Evolutionary conservation across 2,888 invertebrate genomes (phyloP).

Genomic region (Polyommatus icarus): DNA sequence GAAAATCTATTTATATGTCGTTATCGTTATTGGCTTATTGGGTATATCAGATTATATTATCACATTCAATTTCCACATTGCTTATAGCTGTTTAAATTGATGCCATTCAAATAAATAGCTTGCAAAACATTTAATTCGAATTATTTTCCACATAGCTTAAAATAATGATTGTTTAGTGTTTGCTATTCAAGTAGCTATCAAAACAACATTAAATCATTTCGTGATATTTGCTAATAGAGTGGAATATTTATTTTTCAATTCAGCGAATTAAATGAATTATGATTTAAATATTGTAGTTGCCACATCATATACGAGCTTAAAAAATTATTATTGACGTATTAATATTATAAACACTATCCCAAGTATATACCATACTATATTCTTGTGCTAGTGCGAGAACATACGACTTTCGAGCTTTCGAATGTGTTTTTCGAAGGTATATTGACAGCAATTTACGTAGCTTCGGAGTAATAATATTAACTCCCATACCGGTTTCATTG

Average conservation of each 20-base stretch:
- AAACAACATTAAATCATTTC: neutral
- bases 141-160: neutral
- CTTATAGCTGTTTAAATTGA: neutral
- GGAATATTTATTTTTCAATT: neutral
- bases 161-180: neutral
- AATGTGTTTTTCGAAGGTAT: too few relatives aligned
- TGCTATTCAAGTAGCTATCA: neutral
- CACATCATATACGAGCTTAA: too few relatives aligned
- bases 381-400: too few relatives aligned
- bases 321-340: too few relatives aligned
- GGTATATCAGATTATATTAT: neutral
- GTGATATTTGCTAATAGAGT: neutral
- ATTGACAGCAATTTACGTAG: too few relatives aligned
- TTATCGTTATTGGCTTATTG: neutral
- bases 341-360: too few relatives aligned
- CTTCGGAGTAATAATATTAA: too few relatives aligned
- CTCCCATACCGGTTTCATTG: too few relatives aligned
- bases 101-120: neutral
- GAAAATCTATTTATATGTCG: conserved; percentile 1
- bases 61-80: conserved; percentile 6
- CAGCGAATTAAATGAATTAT: neutral
- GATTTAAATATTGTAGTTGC: neutral
- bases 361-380: too few relatives aligned
- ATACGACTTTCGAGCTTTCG: too few relatives aligned
- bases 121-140: neutral